These are phyloP conservation scores for Caenorhabditis sinica DNA, from an alignment of 2,888 invertebrate species.

Conservation along the genomic window DNA sequence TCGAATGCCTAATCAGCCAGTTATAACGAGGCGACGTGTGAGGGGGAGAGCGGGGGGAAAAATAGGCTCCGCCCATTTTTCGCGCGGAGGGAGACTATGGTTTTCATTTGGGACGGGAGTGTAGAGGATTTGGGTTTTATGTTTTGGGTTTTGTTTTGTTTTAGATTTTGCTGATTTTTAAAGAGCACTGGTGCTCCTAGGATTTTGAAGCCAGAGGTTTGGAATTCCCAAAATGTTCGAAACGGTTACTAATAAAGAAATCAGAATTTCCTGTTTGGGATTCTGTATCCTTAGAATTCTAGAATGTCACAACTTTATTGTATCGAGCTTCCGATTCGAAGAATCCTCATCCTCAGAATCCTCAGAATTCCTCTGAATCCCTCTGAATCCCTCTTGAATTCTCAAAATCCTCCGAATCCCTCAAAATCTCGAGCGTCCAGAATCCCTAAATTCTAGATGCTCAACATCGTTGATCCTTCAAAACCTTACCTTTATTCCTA, in stretches of 20 bases:
- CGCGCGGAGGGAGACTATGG: neutral
- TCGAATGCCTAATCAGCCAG: slow-evolving; percentile 63
- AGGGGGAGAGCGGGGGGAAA: neutral
- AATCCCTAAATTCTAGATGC: too few species aligned
- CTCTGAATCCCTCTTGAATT: neutral
- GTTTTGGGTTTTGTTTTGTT: neutral
- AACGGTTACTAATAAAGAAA: too few species aligned
- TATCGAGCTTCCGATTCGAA: neutral
- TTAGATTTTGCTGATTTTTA: neutral
- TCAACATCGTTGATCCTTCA: too few species aligned
- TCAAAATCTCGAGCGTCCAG: neutral
- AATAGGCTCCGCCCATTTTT: slow-evolving; percentile 34
- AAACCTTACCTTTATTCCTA: too few species aligned
- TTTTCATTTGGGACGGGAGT: neutral
- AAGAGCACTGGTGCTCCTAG: too few species aligned
- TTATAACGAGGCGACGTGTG: slow-evolving; percentile 57
- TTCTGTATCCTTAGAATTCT: neutral
- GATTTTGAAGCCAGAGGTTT: too few species aligned
- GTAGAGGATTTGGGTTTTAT: neutral
- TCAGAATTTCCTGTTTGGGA: neutral
- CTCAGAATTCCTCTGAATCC: neutral
- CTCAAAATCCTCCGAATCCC: neutral
- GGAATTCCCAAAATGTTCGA: too few species aligned
- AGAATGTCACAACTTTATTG: neutral
- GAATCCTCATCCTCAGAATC: neutral